Evolutionary conservation across 2,797 vertebrate species (phyloP).

Genomic region (Naso thynnoides): DNA sequence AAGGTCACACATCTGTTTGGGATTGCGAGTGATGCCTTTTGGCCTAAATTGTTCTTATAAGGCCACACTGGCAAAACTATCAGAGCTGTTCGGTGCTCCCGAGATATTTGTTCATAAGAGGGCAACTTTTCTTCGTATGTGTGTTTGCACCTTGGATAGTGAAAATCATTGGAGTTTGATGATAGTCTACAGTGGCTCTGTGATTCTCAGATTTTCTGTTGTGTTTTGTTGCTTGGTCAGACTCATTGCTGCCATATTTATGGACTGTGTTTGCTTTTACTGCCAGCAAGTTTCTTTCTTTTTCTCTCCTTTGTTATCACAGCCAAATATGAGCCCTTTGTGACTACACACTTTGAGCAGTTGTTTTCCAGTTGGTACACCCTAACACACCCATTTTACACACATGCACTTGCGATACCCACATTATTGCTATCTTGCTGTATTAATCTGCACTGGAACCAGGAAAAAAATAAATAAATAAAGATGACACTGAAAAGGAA

Average conservation of each 20-base stretch:
- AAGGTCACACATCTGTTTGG: slow-evolving; percentile 51
- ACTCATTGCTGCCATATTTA: slow-evolving; percentile 47
- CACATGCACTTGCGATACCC: slow-evolving; percentile 45
- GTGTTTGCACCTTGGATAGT: slow-evolving; percentile 14
- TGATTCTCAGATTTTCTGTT: slow-evolving; percentile 29
- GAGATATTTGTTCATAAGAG: slow-evolving; percentile 25
- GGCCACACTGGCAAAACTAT: slow-evolving; percentile 20
- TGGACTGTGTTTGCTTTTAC: slow-evolving; percentile 35
- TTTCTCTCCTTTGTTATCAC: slow-evolving; percentile 37
- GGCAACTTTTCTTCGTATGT: slow-evolving; percentile 26
- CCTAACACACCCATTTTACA: slow-evolving; percentile 17
- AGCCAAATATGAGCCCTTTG: slow-evolving; percentile 59
- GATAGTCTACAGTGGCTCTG: slow-evolving; percentile 13
- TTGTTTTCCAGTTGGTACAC: slow-evolving; percentile 39
- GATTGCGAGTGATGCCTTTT: slow-evolving; percentile 39
- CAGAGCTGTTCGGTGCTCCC: slow-evolving; percentile 10
- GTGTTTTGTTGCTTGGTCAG: slow-evolving; percentile 36
- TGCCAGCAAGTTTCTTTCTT: slow-evolving; percentile 34
- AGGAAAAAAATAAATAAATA: slow-evolving; percentile 15
- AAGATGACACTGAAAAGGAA: slow-evolving; percentile 16
- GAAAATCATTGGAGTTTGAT: slow-evolving; percentile 34
- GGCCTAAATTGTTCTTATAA: slow-evolving; percentile 22
- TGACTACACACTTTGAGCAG: slow-evolving; percentile 48
- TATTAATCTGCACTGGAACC: slow-evolving; percentile 34
- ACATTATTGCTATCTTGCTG: slow-evolving; percentile 34